These are phyloP conservation scores for Acestrorhynchus altus DNA, from an alignment of 2,797 vertebrate genomes.

Conservation along the genomic window DNA sequence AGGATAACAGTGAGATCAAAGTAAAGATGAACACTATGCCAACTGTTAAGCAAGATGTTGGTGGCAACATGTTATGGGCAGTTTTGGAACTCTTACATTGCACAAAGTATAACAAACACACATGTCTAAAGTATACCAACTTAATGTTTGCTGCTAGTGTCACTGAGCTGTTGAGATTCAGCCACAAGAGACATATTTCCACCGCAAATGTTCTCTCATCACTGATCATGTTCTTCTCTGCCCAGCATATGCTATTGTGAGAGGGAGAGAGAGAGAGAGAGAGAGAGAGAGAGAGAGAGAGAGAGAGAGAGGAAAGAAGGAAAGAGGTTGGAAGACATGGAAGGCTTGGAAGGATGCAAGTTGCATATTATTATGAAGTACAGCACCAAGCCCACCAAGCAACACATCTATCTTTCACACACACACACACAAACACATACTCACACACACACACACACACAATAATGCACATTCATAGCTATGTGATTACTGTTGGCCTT, in stretches of 20 bases:
- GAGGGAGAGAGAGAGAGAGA: background rate
- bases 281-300: background rate
- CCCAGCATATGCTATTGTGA: background rate
- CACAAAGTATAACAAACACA: no score
- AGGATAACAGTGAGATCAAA: no score
- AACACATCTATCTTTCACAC: conserved; percentile 25
- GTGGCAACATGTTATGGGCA: no score
- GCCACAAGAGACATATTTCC: conserved; percentile 28
- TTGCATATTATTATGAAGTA: background rate
- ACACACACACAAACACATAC: conserved; percentile 21
- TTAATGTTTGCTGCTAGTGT: background rate
- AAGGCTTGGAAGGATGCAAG: background rate
- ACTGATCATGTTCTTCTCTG: background rate
- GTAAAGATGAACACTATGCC: no score
- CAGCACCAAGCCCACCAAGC: conserved; percentile 10
- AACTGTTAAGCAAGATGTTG: no score
- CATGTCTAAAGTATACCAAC: no score
- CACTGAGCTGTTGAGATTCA: background rate
- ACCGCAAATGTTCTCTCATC: background rate
- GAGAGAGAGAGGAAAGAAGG: background rate
- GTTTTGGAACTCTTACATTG: no score
- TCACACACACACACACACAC: conserved; percentile 27
- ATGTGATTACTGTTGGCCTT: conserved; percentile 24
- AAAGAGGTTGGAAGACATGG: no score
- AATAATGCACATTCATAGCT: conserved; percentile 16